Base-by-base conservation (phyloP, 2,888 invertebrate species). In the Synergus gifuensis region DNA sequence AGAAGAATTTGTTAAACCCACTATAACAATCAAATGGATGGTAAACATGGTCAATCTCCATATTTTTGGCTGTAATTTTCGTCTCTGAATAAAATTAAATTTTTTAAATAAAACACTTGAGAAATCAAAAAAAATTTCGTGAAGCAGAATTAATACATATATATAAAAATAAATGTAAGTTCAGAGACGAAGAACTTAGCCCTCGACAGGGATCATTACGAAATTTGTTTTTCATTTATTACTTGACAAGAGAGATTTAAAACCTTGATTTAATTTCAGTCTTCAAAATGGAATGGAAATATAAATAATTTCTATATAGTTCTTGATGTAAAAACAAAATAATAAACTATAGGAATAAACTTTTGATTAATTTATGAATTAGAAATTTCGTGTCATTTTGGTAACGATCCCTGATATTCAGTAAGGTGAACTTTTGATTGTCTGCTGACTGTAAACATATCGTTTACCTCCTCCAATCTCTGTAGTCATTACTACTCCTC, bases 391-490 rank as follows among this genome's bases (percentile, higher is more conserved):
- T 54, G n/a, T n/a, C n/a, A 54, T n/a, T 54, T 54, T 14, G n/a
- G 54, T n/a, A 54, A 54, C n/a, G 54, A 54, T 54, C 54, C 54
- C 54, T 69, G 46, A 28, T 49, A 16, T 69, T n/a, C 18, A 44
- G 46, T 69, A 69, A 73, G 73, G 46, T 49, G 49, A 36, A 54
- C 49, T 73, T n/a, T 73, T 49, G 46, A 60, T 60, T 60, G 60
- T 60, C 60, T 60, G 60, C 22, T 40, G 66, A 22, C 79, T 78
- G 73, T 77, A 78, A 85, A 79, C 67, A 76, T 76, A 73, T 73
- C 36, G 73, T 73, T 89, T 89, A 91, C 91, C 91, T 91, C 87
- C 88, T 87, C 86, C 86, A 87, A 83, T 86, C 85, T 85, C 83
- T 86, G 79, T 87, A 87, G 78, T 81, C 83, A 77, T 85, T 86